Conservation (phyloP, 92 coral and sea anemone genomes). For the Phenganax stokvisi region DNA sequence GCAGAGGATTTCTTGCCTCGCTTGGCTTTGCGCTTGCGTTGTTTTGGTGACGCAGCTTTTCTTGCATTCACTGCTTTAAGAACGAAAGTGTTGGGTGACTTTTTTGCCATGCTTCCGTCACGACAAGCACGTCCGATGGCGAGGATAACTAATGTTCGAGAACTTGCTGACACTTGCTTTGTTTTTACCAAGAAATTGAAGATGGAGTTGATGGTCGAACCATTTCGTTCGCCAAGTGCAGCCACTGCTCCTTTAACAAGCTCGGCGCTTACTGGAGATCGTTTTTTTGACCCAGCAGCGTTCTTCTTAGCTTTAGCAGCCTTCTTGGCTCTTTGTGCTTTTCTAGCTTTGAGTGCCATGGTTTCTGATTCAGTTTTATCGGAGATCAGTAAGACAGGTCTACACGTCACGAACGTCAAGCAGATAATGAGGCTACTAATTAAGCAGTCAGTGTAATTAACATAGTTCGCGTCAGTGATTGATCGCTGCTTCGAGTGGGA, state of each 20-base stretch:
- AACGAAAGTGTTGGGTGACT: slow-evolving; percentile 24
- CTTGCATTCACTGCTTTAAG: slow-evolving; percentile 5
- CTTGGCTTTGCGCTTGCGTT: slow-evolving; percentile 23
- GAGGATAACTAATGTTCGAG: slow-evolving; percentile 34
- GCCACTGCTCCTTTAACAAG: slow-evolving; percentile 30
- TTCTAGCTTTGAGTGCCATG: slow-evolving; percentile 7
- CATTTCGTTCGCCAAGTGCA: slow-evolving; percentile 43
- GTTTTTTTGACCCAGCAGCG: slow-evolving; percentile 15
- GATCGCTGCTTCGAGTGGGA: slow-evolving; percentile 15
- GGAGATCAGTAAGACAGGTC: slow-evolving; percentile 37
- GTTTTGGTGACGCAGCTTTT: neutral
- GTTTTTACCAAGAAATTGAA: slow-evolving; percentile 31
- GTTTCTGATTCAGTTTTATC: slow-evolving; percentile 22
- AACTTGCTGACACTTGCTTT: slow-evolving; percentile 7
- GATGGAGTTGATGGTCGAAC: slow-evolving; percentile 38
- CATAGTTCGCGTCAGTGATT: slow-evolving; percentile 33
- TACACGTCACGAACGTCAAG: slow-evolving; percentile 39
- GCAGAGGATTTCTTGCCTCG: slow-evolving; percentile 23
- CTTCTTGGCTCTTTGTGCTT: slow-evolving; percentile 5
- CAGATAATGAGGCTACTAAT: slow-evolving; percentile 36
- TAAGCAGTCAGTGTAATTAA: slow-evolving; percentile 22
- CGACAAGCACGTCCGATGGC: slow-evolving; percentile 35
- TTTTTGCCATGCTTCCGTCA: slow-evolving; percentile 26
- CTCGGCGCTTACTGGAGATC: slow-evolving; percentile 12
- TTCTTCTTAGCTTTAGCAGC: slow-evolving; percentile 13